A percentile compares a stretch with the other conserved stretches of the same genome.
phyloP scores from a whole-genome alignment of 2,888 invertebrate genomes.

The Eilema depressum region DNA sequence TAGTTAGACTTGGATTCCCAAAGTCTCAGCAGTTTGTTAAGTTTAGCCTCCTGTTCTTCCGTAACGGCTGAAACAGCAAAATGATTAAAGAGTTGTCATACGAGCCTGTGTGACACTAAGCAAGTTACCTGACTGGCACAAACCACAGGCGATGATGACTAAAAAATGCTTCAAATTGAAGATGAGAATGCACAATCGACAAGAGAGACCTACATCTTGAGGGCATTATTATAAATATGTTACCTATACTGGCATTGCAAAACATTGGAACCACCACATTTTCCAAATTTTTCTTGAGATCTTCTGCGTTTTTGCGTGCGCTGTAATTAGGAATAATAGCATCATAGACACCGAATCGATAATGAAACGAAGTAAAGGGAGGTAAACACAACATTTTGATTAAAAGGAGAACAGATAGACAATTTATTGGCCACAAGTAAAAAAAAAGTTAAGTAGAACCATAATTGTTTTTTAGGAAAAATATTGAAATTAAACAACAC shows the following conservation, averaged over 20 bases:
- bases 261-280: conserved; percentile 99
- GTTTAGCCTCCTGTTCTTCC: conserved; percentile 95
- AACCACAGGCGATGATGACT: conserved; percentile 79
- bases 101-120: conserved; percentile 70
- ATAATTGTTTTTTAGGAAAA: neutral
- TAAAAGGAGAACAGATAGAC: conserved; percentile 18
- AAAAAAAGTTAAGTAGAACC: conserved; percentile 24
- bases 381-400: conserved; percentile 44
- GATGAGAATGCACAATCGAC: conserved; percentile 81
- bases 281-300: conserved; percentile 97
- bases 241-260: conserved; percentile 95
- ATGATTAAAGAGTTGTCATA: conserved; percentile 78
- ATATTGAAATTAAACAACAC: conserved; percentile 8
- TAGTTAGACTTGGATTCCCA: conserved; percentile 99
- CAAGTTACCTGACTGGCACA: conserved; percentile 82
- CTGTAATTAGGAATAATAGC: conserved; percentile 90
- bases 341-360: conserved; percentile 83
- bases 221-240: conserved; percentile 87
- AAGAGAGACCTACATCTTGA: conserved; percentile 83
- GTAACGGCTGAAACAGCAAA: conserved; percentile 90
- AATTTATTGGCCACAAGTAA: conserved; percentile 22
- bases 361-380: conserved; percentile 63
- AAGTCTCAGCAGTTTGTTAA: conserved; percentile 96
- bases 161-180: conserved; percentile 75
- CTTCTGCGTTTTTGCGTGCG: conserved; percentile 97